Evolutionary conservation across 2,797 vertebrate species (phyloP).

Genomic region (Poecile montanus): DNA sequence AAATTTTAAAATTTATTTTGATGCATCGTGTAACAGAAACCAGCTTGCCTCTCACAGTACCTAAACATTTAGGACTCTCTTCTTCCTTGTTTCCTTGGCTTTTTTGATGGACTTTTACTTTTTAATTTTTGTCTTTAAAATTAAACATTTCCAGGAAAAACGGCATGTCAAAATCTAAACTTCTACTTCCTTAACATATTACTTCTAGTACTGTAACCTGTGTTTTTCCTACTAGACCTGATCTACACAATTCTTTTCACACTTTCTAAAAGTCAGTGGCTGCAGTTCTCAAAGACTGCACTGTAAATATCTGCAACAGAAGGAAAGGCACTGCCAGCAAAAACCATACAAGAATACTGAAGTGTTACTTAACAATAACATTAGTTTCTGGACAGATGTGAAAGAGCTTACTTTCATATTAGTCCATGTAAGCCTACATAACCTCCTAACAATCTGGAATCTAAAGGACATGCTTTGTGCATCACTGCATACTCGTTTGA

Average conservation of each 20-base stretch:
- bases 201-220: neutral
- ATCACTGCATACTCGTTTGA: constrained; percentile 1
- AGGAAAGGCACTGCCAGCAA: neutral
- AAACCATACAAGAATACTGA: neutral
- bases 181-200: neutral
- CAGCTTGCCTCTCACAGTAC: neutral
- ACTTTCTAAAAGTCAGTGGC: neutral
- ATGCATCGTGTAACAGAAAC: neutral
- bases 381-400: constrained; percentile 46
- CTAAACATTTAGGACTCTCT: neutral
- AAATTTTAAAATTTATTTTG: neutral
- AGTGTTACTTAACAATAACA: constrained; percentile 28
- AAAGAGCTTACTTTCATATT: constrained; percentile 45
- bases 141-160: neutral
- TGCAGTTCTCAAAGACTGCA: neutral
- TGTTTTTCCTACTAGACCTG: neutral
- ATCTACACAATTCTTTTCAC: neutral
- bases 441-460: constrained; percentile 12
- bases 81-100: neutral
- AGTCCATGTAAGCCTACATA: constrained; percentile 33
- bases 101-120: neutral
- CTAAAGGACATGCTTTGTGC: constrained; percentile 7
- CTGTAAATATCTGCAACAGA: neutral
- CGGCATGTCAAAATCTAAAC: neutral
- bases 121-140: neutral